These are phyloP conservation scores for Brachionichthys hirsutus DNA, from an alignment of 2,113 vertebrate species.

Conservation along the genomic window DNA sequence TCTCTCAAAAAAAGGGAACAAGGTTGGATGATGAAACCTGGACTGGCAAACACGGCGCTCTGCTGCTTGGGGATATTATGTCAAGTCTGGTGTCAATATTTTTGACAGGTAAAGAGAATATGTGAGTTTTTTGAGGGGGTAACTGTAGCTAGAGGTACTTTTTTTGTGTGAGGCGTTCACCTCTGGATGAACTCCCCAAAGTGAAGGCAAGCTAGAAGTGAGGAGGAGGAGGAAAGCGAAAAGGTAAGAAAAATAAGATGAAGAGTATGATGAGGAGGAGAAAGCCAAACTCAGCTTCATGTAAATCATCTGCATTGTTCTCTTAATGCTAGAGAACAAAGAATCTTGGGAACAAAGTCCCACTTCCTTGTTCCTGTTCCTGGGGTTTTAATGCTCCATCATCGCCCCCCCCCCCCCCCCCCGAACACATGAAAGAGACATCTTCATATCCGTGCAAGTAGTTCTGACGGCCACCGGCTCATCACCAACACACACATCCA, in stretches of 20 bases:
- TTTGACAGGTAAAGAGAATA: conserved; percentile 67
- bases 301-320: conserved; percentile 66
- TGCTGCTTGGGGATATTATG: conserved; percentile 59
- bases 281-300: conserved; percentile 49
- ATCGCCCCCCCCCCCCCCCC: conserved; percentile 56
- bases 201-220: conserved; percentile 43
- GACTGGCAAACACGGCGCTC: conserved; percentile 47
- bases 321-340: conserved; percentile 38
- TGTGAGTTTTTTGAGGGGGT: conserved; percentile 26
- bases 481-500: conserved; percentile 37
- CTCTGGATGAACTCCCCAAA: conserved; percentile 73
- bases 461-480: conserved; percentile 61
- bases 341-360: conserved; percentile 26
- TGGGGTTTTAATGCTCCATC: conserved; percentile 61
- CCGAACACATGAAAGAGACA: conserved; percentile 68
- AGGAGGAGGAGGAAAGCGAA: conserved; percentile 35
- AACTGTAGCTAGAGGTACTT: too few relatives aligned
- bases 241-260: conserved; percentile 51
- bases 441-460: conserved; percentile 62
- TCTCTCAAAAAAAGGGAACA: conserved; percentile 13
- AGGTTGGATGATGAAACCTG: conserved; percentile 62
- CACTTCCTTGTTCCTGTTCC: conserved; percentile 56
- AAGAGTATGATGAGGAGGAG: conserved; percentile 42
- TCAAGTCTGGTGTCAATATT: conserved; percentile 61
- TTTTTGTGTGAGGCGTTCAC: conserved; percentile 56